These are phyloP conservation scores for Sialia sialis DNA, from an alignment of 2,113 vertebrate species.

Conservation along the genomic window DNA sequence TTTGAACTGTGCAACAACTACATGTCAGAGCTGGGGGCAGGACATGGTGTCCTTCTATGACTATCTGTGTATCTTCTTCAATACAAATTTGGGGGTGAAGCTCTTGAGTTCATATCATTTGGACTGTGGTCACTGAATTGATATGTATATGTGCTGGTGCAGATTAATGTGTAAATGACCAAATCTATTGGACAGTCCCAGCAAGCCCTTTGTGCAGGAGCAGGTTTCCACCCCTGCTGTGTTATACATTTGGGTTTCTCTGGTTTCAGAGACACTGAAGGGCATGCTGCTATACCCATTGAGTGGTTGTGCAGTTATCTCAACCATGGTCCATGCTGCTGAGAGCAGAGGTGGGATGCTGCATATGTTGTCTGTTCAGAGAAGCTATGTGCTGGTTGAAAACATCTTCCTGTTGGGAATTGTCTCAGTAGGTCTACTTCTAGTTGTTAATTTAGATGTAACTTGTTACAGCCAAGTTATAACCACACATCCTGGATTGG, in stretches of 20 bases:
- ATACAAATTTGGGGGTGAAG: background rate
- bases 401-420: background rate
- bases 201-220: background rate
- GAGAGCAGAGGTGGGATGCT: background rate
- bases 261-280: background rate
- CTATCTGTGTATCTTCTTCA: background rate
- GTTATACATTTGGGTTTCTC: background rate
- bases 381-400: background rate
- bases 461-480: background rate
- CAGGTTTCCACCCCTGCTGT: background rate
- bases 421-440: background rate
- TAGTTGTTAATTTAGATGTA: background rate
- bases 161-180: background rate
- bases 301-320: background rate
- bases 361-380: background rate
- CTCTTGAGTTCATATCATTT: background rate
- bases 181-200: background rate
- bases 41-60: accelerated
- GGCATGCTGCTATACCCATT: accelerated
- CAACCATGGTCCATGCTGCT: accelerated
- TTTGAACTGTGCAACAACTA: background rate
- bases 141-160: background rate
- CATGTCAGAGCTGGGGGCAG: accelerated
- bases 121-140: background rate
- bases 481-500: accelerated